Evolutionary conservation across 2,113 vertebrate species (phyloP).

Genomic region (Butorides virescens): DNA sequence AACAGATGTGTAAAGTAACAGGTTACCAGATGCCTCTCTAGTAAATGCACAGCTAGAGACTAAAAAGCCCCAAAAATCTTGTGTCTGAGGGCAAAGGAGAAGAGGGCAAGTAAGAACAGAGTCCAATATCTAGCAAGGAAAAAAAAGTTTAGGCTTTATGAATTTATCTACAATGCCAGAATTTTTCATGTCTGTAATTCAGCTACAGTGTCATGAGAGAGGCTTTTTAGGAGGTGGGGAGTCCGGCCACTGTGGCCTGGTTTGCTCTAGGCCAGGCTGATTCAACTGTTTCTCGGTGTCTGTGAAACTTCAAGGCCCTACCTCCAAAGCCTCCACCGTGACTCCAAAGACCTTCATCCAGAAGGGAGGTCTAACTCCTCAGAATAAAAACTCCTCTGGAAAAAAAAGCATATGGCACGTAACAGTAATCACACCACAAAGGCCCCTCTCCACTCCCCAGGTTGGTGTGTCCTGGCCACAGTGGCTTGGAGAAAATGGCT

Average conservation of each 20-base stretch:
- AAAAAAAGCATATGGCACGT: background rate
- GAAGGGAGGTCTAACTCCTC: background rate
- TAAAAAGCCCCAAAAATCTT: background rate
- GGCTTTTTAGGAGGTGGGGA: background rate
- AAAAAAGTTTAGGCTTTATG: background rate
- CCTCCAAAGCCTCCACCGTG: background rate
- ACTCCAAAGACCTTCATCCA: background rate
- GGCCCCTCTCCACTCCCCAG: background rate
- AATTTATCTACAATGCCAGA: background rate
- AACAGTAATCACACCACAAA: background rate
- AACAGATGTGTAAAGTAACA: constrained; percentile 19
- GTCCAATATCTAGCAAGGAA: background rate
- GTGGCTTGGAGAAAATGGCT: background rate
- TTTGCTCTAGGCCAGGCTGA: background rate
- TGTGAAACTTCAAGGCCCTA: background rate
- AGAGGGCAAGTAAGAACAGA: background rate
- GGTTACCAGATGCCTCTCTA: background rate
- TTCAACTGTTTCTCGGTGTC: background rate
- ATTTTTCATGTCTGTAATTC: background rate
- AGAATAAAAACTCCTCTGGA: background rate
- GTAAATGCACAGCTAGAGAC: background rate
- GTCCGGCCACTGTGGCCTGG: background rate
- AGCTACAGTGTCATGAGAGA: background rate
- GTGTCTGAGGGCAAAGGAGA: background rate
- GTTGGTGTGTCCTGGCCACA: background rate